Percentiles rank a stretch among this genome's conserved stretches.
These are phyloP conservation scores for Asarcornis scutulata DNA, from an alignment of 2,113 vertebrate genomes.

Conservation along the genomic window DNA sequence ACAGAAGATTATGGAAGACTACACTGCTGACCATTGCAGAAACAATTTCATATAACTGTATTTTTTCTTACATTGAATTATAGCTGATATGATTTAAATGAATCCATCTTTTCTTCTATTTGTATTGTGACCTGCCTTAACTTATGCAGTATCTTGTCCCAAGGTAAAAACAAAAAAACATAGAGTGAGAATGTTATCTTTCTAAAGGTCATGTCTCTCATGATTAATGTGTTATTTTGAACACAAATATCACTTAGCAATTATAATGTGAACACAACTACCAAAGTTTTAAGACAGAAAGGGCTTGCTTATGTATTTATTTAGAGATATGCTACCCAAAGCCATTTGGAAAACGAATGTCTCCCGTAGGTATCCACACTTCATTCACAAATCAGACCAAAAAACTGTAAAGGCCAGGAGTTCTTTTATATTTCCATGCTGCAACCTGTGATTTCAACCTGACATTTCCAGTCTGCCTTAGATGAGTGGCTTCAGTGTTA, in stretches of 20 bases:
- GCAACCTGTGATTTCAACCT: constrained; percentile 5
- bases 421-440: not conserved
- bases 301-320: not conserved
- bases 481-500: not conserved
- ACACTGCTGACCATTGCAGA: not conserved
- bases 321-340: not conserved
- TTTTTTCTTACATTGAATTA: not conserved
- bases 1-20: not conserved
- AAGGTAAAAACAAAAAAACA: constrained; percentile 27
- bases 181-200: constrained; percentile 26
- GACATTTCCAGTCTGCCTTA: constrained; percentile 5
- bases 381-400: not conserved
- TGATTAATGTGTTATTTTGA: constrained; percentile 65
- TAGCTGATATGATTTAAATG: not conserved
- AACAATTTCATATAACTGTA: not conserved
- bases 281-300: not conserved
- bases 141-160: constrained; percentile 5
- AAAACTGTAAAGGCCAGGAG: not conserved
- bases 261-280: constrained; percentile 41
- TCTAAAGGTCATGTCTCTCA: constrained; percentile 60
- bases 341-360: not conserved
- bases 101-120: not conserved
- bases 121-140: constrained; percentile 36
- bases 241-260: constrained; percentile 67
- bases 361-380: not conserved